Conservation (phyloP, 2,888 invertebrate genomes). For the Troilus luridus region DNA sequence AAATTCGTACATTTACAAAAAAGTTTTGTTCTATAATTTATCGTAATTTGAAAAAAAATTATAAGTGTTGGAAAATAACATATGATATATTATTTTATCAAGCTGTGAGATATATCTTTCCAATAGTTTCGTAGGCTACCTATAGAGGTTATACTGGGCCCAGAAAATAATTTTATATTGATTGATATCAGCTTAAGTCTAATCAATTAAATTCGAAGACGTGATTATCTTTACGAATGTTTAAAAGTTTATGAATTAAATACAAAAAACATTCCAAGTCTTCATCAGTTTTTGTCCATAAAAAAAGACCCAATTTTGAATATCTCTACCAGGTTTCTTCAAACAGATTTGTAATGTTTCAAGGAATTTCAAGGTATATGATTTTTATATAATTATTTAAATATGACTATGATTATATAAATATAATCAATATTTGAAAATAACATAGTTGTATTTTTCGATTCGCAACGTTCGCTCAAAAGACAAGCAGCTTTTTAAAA, state of each 20-base stretch:
- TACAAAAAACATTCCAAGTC: background rate
- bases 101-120: background rate
- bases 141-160: background rate
- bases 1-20: too few species aligned
- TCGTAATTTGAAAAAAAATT: too few species aligned
- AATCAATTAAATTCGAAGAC: background rate
- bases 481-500: too few species aligned
- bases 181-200: background rate
- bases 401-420: background rate
- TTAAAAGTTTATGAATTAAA: background rate
- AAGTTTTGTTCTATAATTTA: too few species aligned
- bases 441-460: too few species aligned
- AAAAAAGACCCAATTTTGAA: background rate
- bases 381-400: background rate
- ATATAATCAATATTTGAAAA: too few species aligned
- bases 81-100: background rate
- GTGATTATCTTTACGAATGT: background rate
- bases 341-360: background rate
- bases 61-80: background rate
- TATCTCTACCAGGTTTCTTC: background rate
- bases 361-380: constrained; percentile 27
- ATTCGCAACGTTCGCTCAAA: too few species aligned
- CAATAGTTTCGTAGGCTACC: background rate
- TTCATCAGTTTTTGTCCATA: background rate
- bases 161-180: background rate